Evolutionary conservation across 2,888 invertebrate species (phyloP).

Genomic region (Autographa pulchrina): DNA sequence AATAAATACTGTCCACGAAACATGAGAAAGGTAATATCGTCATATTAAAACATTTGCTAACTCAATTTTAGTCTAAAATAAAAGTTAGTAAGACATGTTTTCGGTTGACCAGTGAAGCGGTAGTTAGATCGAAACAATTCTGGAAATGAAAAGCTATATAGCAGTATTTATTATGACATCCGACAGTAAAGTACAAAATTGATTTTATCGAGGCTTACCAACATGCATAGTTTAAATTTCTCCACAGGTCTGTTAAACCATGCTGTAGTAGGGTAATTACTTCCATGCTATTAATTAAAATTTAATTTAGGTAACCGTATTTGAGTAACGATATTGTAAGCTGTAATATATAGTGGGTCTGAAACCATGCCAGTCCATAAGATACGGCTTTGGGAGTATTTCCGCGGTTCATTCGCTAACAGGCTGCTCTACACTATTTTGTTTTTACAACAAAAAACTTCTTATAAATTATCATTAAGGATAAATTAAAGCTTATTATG

Average conservation of each 20-base stretch:
- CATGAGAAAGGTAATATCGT: constrained; percentile 83
- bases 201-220: constrained; percentile 82
- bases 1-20: constrained; percentile 88
- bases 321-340: constrained; percentile 61
- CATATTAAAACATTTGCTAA: constrained; percentile 73
- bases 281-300: constrained; percentile 72
- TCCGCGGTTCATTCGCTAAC: constrained; percentile 10
- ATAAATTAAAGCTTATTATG: constrained; percentile 50
- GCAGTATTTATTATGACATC: constrained; percentile 87
- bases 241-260: constrained; percentile 65
- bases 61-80: constrained; percentile 74
- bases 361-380: constrained; percentile 20
- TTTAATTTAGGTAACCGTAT: constrained; percentile 68
- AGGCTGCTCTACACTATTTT: constrained; percentile 23
- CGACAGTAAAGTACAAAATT: constrained; percentile 86
- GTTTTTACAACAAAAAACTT: constrained; percentile 33
- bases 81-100: constrained; percentile 75
- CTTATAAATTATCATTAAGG: constrained; percentile 38
- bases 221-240: constrained; percentile 80
- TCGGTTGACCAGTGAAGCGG: constrained; percentile 64
- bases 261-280: constrained; percentile 72
- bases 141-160: constrained; percentile 80
- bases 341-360: constrained; percentile 33
- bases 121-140: constrained; percentile 76
- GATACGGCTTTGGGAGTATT: constrained; percentile 9